Conservation (phyloP, 2,797 vertebrate genomes). For the Neoniphon sammara region DNA sequence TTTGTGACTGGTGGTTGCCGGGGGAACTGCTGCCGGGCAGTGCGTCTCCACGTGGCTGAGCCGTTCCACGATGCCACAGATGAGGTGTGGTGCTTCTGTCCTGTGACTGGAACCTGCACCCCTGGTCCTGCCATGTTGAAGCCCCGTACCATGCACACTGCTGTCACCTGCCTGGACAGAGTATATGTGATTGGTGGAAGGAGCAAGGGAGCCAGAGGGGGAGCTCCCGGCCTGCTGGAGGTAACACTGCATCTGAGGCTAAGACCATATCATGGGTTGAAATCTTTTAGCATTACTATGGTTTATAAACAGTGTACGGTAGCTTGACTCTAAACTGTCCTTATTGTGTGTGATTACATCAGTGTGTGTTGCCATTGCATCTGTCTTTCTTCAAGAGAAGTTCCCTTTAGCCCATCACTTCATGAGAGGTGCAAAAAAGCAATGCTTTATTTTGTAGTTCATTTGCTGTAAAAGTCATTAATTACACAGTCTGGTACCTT, state of each 20-base stretch:
- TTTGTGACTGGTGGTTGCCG: constrained; percentile 95
- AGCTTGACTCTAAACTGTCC: too few species aligned
- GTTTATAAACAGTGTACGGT: too few species aligned
- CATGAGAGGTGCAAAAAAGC: too few species aligned
- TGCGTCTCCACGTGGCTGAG: constrained; percentile 92
- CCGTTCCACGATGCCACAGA: constrained; percentile 91
- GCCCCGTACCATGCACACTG: constrained; percentile 94
- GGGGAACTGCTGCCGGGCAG: constrained; percentile 88
- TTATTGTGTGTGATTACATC: too few species aligned
- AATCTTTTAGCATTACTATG: too few species aligned
- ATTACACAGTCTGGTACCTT: too few species aligned
- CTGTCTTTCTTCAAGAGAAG: background rate
- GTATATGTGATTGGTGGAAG: constrained; percentile 95
- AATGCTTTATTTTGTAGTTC: too few species aligned
- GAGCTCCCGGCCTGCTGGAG: constrained; percentile 87
- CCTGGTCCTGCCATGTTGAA: constrained; percentile 88
- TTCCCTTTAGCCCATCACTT: too few species aligned
- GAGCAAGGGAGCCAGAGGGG: constrained; percentile 84
- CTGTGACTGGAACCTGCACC: constrained; percentile 85
- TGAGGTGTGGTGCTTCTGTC: constrained; percentile 95
- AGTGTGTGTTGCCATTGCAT: background rate
- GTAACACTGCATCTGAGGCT: constrained; percentile 35
- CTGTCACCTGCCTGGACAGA: constrained; percentile 87
- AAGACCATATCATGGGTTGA: background rate
- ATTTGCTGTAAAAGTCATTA: too few species aligned